Conservation (phyloP, 2,113 vertebrate genomes). For the Lichenostomus cassidix region DNA sequence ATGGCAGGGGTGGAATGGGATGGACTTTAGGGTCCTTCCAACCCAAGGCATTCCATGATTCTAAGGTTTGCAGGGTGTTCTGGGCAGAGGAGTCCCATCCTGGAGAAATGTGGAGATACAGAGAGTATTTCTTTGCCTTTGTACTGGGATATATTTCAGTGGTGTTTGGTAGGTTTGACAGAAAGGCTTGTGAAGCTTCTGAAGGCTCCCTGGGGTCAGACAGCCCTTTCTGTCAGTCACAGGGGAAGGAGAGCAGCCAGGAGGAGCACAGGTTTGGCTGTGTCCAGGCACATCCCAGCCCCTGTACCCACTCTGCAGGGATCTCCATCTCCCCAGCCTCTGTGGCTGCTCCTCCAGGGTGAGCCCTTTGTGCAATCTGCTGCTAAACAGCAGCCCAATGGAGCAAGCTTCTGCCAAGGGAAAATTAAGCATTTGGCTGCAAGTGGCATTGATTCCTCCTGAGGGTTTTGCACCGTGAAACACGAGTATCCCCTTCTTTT, state of each 20-base stretch:
- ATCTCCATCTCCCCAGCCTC: not conserved
- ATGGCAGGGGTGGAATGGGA: accelerated
- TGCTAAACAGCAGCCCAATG: accelerated
- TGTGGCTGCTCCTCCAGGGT: not conserved
- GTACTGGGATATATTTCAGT: accelerated
- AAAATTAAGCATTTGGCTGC: not conserved
- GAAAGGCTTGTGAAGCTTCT: not conserved
- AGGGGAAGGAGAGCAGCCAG: not conserved
- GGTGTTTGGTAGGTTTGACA: not conserved
- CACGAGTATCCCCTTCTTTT: not conserved
- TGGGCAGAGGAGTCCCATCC: not conserved
- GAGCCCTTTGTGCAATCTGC: not conserved
- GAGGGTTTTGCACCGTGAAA: not conserved
- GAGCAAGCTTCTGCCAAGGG: not conserved
- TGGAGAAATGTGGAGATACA: accelerated
- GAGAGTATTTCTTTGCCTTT: not conserved
- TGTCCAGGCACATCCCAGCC: not conserved
- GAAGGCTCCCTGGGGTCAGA: not conserved
- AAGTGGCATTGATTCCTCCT: not conserved
- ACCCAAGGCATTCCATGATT: not conserved
- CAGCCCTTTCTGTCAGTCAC: not conserved
- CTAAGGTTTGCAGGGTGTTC: not conserved
- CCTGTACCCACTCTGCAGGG: not conserved
- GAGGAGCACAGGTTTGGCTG: not conserved
- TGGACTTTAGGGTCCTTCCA: not conserved